phyloP scores from a whole-genome alignment of 2,113 vertebrate genomes.

The Xyliphius kryptos region DNA sequence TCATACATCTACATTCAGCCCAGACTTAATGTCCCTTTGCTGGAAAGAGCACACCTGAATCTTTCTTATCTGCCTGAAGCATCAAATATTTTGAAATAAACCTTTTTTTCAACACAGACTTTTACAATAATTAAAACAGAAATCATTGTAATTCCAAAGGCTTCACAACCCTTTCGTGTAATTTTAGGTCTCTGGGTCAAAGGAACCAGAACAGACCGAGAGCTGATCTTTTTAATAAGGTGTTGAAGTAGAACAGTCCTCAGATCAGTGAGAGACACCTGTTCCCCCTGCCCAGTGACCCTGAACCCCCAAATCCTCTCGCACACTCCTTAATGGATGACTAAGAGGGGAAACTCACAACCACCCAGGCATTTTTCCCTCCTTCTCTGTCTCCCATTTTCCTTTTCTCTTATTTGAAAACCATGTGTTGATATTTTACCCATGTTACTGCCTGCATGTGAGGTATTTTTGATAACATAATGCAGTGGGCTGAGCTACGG shows the following conservation, averaged over 20 bases:
- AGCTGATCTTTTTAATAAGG: slow-evolving; percentile 44
- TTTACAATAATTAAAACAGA: background rate
- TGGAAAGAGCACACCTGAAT: no score
- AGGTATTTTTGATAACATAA: slow-evolving; percentile 59
- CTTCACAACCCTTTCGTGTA: background rate
- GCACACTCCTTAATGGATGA: slow-evolving; percentile 33
- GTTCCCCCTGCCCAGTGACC: slow-evolving; percentile 49
- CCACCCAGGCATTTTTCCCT: slow-evolving; percentile 19
- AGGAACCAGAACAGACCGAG: background rate
- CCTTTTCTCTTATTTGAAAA: slow-evolving; percentile 15
- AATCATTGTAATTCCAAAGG: background rate
- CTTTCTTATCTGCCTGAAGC: no score
- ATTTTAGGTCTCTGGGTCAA: background rate
- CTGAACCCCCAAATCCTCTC: slow-evolving; percentile 48
- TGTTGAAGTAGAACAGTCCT: slow-evolving; percentile 59
- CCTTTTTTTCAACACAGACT: background rate
- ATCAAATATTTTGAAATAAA: no score
- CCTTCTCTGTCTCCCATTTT: background rate
- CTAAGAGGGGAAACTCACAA: slow-evolving; percentile 12
- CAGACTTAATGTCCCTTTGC: no score
- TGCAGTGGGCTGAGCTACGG: slow-evolving; percentile 47
- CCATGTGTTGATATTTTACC: slow-evolving; percentile 27
- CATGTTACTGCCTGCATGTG: background rate
- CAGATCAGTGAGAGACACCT: slow-evolving; percentile 56
- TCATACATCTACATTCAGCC: no score